phyloP scores from a whole-genome alignment of 2,113 vertebrate genomes.

The Neotoma lepida region DNA sequence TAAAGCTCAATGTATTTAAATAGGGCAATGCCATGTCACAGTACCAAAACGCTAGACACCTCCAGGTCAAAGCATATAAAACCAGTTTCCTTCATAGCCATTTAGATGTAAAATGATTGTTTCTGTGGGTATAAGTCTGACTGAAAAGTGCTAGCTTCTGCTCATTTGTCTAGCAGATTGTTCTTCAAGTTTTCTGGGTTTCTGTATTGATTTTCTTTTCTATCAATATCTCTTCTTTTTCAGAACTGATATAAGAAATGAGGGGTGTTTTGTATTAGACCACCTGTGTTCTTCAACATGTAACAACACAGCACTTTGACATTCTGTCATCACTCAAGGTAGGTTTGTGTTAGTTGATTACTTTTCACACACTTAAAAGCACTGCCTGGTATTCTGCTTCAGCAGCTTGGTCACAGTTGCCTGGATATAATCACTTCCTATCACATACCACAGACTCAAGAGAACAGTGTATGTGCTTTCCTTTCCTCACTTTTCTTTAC shows the following conservation, averaged over 20 bases:
- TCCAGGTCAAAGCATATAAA: neutral
- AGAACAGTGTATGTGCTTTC: neutral
- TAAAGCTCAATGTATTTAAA: neutral
- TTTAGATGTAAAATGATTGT: neutral
- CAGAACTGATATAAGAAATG: neutral
- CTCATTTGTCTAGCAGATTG: neutral
- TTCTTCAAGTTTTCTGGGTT: neutral
- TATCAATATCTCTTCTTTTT: neutral
- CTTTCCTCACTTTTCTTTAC: neutral
- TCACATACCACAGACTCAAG: neutral
- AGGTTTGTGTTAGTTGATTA: neutral
- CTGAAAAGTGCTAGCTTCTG: neutral
- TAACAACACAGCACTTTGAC: neutral
- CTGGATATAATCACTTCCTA: neutral
- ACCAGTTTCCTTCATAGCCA: neutral
- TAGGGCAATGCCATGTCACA: neutral
- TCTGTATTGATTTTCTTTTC: neutral
- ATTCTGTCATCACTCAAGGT: too few relatives aligned
- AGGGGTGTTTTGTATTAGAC: neutral
- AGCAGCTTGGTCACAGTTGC: neutral
- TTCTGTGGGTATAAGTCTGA: neutral
- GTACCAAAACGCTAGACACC: neutral
- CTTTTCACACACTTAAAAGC: neutral
- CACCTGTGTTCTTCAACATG: neutral
- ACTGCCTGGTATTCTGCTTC: neutral